These are phyloP conservation scores for Heliothis peltigera DNA, from an alignment of 2,888 invertebrate species.

Conservation along the genomic window DNA sequence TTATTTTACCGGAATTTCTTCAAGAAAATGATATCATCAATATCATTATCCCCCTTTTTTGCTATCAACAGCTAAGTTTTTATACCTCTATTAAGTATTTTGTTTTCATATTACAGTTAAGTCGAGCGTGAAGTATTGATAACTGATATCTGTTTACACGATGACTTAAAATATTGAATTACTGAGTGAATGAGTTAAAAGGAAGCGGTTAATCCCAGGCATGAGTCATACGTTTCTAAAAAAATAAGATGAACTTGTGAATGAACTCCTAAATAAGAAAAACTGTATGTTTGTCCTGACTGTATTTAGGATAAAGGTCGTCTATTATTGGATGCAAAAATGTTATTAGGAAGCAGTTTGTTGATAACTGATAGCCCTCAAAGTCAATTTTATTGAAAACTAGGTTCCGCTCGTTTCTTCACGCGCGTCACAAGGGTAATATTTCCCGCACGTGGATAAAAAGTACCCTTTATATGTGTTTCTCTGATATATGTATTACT, in stretches of 20 bases:
- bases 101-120: slow-evolving; percentile 22
- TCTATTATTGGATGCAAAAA: neutral
- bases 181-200: slow-evolving; percentile 51
- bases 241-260: slow-evolving; percentile 33
- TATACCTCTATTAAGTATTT: slow-evolving; percentile 20
- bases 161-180: slow-evolving; percentile 35
- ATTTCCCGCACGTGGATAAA: no score
- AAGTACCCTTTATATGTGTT: no score
- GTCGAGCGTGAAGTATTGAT: slow-evolving; percentile 47
- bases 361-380: no score
- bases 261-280: slow-evolving; percentile 29
- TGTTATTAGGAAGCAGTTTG: neutral
- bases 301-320: slow-evolving; percentile 12
- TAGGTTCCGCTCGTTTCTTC: no score
- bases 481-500: no score
- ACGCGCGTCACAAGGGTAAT: no score
- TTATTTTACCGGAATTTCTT: no score
- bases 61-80: slow-evolving; percentile 27
- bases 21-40: no score
- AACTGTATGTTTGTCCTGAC: slow-evolving; percentile 6
- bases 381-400: no score
- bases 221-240: slow-evolving; percentile 13
- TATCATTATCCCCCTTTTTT: neutral
- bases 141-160: slow-evolving; percentile 46
- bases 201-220: slow-evolving; percentile 25